A percentile compares a stretch with the other conserved stretches of the same genome.
These are phyloP conservation scores for Coturnix japonica DNA, from an alignment of 2,113 vertebrate genomes.

Conservation along the genomic window DNA sequence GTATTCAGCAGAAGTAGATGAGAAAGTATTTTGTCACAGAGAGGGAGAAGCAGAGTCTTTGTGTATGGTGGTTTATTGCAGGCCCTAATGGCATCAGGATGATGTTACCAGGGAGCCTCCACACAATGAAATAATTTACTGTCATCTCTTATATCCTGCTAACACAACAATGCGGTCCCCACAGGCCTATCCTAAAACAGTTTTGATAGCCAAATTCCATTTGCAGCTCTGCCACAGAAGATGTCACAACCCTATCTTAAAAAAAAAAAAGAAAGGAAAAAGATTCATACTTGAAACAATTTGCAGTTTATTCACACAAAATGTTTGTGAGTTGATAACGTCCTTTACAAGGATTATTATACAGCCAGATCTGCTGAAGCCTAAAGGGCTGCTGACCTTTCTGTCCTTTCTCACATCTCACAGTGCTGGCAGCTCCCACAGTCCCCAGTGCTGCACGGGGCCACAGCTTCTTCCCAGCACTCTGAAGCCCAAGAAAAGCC, in stretches of 20 bases:
- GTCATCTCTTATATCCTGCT: constrained; percentile 23
- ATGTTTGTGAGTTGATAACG: neutral
- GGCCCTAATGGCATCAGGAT: constrained; percentile 20
- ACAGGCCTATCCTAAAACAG: neutral
- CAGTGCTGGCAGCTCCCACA: neutral
- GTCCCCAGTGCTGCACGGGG: neutral
- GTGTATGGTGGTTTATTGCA: constrained; percentile 33
- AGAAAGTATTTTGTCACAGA: constrained; percentile 11
- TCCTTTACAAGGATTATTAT: neutral
- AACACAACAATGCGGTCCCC: neutral
- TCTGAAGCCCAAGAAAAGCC: neutral
- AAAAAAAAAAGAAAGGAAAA: neutral
- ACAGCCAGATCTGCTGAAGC: neutral
- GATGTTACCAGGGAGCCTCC: constrained; percentile 14
- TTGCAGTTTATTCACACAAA: neutral
- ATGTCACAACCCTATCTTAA: neutral
- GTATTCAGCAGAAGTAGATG: neutral
- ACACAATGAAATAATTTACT: constrained; percentile 55
- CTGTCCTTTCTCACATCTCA: neutral
- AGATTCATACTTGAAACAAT: neutral
- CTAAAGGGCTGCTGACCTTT: neutral
- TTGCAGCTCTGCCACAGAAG: neutral
- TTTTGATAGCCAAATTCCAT: neutral
- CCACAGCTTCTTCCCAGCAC: neutral
- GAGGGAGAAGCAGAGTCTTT: constrained; percentile 32